Evolutionary conservation across 2,797 vertebrate species (phyloP), one percentile per base, ranked within the genome.

Genomic region (Rhinophrynus dorsalis): DNA sequence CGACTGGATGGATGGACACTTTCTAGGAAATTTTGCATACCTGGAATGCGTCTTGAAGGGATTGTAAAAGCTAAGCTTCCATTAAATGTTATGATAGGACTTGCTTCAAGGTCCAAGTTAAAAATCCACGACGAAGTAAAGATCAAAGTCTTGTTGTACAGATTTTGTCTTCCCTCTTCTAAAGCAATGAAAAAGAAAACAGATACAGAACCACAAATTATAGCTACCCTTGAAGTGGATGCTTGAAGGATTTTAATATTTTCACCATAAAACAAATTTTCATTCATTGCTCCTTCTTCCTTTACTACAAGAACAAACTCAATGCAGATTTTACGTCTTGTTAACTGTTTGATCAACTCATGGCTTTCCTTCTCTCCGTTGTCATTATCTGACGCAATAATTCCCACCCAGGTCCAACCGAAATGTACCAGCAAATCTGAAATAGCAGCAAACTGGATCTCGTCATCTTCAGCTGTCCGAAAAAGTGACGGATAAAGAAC

Each of bases 321-420:
- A 13, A 50, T 45, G 7, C 59, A 62, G 20, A 62, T 35, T 30
- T 17, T 48, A 1, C 29, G 23, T n/a, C 38, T 24, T 2, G 20
- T 11, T 13, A 55, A 35, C 7, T 54, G 10, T 23, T 38, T 12
- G 9, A 11, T 23, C 2, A 66, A 37, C 29, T 42, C 10, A 8
- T 56, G 11, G 1, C 37, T 26, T 7, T 56, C 63, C 20, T 17
- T 33, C 15, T 44, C 15, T 12, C 55, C 66, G 17, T 18, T 59
- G 1, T 50, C 32, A 30, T 68, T 44, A 1, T 15, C 8, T 13
- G 32, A 59, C 1, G 30, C 40, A 8, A 68, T 35, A 12, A 68
- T 51, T 30, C 17, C 66, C 20, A 68, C 66, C 66, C 66, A 68
- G 4, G 17, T 68, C 66, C 66, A 68, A 17, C 32, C 37, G 20